These are phyloP conservation scores for Leucania comma DNA, from an alignment of 2,888 invertebrate genomes.

Conservation along the genomic window DNA sequence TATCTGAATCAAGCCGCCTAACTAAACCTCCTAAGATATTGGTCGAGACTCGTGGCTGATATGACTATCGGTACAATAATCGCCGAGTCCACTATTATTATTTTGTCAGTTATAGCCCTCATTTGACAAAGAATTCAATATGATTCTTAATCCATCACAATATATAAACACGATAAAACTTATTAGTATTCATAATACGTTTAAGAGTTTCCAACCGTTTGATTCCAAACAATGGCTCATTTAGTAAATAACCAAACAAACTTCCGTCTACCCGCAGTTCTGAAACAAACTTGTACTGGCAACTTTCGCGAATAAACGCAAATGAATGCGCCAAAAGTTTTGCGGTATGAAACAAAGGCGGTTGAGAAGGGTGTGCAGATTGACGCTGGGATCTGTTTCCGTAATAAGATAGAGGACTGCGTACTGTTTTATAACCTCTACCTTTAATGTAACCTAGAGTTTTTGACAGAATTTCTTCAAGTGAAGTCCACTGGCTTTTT, in stretches of 20 bases:
- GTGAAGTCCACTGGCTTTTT: too few species aligned
- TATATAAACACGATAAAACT: not conserved
- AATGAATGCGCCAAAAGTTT: slow-evolving; percentile 54
- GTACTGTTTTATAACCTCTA: not conserved
- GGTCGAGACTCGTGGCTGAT: too few species aligned
- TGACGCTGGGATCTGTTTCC: slow-evolving; percentile 6
- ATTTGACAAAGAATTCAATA: not conserved
- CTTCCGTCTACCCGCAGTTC: slow-evolving; percentile 34
- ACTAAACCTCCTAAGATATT: too few species aligned
- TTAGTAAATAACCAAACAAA: slow-evolving; percentile 46
- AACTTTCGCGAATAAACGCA: slow-evolving; percentile 56
- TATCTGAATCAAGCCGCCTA: too few species aligned
- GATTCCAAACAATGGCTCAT: slow-evolving; percentile 57
- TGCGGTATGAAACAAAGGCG: slow-evolving; percentile 35
- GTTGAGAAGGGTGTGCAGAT: slow-evolving; percentile 16
- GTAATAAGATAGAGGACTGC: not conserved
- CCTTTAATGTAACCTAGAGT: not conserved
- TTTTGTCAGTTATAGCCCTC: too few species aligned
- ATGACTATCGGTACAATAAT: too few species aligned
- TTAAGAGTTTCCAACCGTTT: slow-evolving; percentile 47
- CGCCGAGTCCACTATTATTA: too few species aligned
- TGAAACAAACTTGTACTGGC: slow-evolving; percentile 37
- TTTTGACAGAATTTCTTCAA: too few species aligned
- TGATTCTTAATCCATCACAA: not conserved
- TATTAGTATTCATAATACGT: slow-evolving; percentile 40